Evolutionary conservation across 2,888 invertebrate species (phyloP), one percentile per base, ranked within the genome.

Genomic region (Disparrhopalites patrizii): DNA sequence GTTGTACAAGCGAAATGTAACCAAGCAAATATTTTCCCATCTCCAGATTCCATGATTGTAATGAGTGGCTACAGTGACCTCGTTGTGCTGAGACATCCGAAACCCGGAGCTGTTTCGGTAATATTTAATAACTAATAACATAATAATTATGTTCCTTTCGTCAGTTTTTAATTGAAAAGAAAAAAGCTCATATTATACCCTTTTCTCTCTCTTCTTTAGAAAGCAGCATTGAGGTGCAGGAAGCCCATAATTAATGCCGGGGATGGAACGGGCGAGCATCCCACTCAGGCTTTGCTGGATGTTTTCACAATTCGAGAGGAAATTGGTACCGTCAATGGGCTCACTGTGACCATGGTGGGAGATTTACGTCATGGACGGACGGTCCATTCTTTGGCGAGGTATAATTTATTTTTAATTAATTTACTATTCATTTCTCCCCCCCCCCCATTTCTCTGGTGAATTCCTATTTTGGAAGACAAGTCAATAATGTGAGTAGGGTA

Each of bases 301-400:
- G 87, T 98, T 3, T 99, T 97, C 78, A 98, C 99, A 4, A 99
- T 99, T 76, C 85, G 98, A 70, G 96, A 99, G 81, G 98, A 99
- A 83, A 93, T 99, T 69, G 98, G 98, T 74, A 99, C 98, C 0
- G 97, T 99, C 0, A 98, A 99, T 78, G 94, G 94, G 0, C 83
- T 99, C 10, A 96, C 93, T 0, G 94, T 99, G 61, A 98, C 98
- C 0, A 89, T 99, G 88, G 97, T 98, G 23, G 99, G 99, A 4
- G 99, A 99, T 80, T 82, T 99, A 74, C 96, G 94, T 79, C 91
- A 99, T 80, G 98, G 99, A 0, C 85, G 99, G 38, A 99, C 99
- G 1, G 99, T 99, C 0, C 99, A 99, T 81, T 99, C 98, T 0
- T 82, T 99, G 66, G 97, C 97, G 4, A 86, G 92, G 82, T 82